Evolutionary conservation across 2,113 vertebrate species (phyloP), one percentile per base, ranked within the genome.

Genomic region (Corapipo altera): DNA sequence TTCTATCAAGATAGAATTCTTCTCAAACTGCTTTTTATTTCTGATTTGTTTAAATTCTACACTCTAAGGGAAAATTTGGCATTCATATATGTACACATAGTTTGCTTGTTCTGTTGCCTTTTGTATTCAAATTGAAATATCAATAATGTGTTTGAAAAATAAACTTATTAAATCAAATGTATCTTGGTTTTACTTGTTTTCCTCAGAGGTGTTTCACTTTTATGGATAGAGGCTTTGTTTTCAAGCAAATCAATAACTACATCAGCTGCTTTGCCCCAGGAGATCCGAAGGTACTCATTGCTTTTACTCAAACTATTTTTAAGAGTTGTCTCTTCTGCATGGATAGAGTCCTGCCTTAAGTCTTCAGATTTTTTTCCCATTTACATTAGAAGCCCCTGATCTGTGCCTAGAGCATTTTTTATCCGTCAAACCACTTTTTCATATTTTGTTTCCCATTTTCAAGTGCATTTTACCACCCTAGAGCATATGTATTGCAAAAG

Each of bases 221-320:
- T 88, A 99, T 99, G 99, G 99, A 99, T 91, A 98, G 99, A 97
- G 99, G 99, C 91, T 99, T 99, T 77, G 96, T 99, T 92, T 99
- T 99, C 97, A 99, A 99, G 93, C 99, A 99, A 96, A 99, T 99
- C 97, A 99, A 99, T 98, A 99, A 99, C 98, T 99, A 99, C 91
- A 98, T 99, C 95, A 98, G 98, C 98, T 99, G 98, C 96, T 99
- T 99, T 97, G 97, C 99, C 94, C 99, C 99, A 55, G 99, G 99
- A 97, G 99, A 99, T 92, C 97, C 99, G 0, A 99, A 99, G 98
- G 99, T 99, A 98, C 59, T 27, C 64, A 33, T 8, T 85, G 59
- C 46, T 95, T 94, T 75, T 49, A 54, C 84, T 81, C 30, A 81
- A 58, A 72, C 57, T 93, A 2, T 65, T 87, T 81, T 88, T 71